Conservation (phyloP, 2,888 invertebrate species). For the Muschampia plurimacula region DNA sequence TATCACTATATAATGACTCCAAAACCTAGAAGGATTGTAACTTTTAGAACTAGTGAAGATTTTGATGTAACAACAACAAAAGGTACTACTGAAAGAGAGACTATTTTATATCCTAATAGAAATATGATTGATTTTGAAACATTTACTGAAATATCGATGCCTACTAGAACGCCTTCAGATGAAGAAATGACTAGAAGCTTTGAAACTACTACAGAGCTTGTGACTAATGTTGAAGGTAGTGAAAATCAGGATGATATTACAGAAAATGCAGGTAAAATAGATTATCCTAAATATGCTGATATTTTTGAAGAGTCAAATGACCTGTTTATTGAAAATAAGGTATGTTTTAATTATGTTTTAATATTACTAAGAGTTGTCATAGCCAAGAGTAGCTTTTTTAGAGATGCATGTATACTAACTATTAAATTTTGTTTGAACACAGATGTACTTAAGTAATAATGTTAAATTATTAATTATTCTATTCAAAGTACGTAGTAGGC, state of each 20-base stretch:
- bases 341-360: conserved; percentile 41
- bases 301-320: conserved; percentile 44
- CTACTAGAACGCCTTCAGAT: neutral
- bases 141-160: too few species aligned
- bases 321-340: conserved; percentile 57
- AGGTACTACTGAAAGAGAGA: neutral
- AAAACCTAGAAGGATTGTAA: neutral
- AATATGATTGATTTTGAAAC: neutral
- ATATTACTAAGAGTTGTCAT: too few species aligned
- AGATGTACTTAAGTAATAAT: too few species aligned
- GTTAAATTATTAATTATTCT: too few species aligned
- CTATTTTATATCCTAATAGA: neutral
- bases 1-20: conserved; percentile 6
- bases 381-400: too few species aligned
- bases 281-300: conserved; percentile 5
- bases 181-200: neutral
- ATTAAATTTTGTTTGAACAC: too few species aligned
- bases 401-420: too few species aligned
- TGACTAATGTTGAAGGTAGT: neutral
- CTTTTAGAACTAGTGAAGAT: neutral
- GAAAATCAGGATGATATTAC: neutral
- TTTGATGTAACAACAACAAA: neutral
- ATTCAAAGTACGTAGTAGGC: too few species aligned
- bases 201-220: neutral
- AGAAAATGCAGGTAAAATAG: neutral